Conservation (phyloP, 2,888 invertebrate species). For the Ochropleura plecta region DNA sequence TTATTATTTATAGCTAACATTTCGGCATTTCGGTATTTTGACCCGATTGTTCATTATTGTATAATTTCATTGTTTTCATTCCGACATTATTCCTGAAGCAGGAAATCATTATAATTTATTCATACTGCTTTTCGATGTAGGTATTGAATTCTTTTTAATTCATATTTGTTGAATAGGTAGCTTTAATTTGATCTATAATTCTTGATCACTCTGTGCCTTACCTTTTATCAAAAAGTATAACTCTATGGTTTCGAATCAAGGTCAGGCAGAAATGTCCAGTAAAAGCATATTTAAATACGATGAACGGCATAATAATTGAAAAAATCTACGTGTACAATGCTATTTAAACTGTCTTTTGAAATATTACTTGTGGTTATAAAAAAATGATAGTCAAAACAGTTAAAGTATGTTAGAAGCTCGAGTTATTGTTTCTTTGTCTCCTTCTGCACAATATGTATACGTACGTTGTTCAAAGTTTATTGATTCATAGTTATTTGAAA, state of each 20-base stretch:
- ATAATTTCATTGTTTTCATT: background rate
- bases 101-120: background rate
- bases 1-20: background rate
- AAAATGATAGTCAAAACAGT: too few species aligned
- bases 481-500: background rate
- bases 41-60: background rate
- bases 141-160: too few species aligned
- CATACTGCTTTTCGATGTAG: too few species aligned
- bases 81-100: too few species aligned
- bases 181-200: background rate
- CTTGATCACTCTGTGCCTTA: background rate
- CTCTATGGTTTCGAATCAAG: background rate
- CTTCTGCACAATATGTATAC: background rate
- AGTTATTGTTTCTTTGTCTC: too few species aligned
- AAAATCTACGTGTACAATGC: too few species aligned
- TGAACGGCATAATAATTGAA: too few species aligned
- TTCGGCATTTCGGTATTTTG: background rate
- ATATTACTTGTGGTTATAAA: background rate
- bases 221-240: background rate
- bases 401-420: too few species aligned
- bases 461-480: background rate
- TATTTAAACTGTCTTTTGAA: background rate
- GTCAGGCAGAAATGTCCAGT: background rate
- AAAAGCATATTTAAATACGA: too few species aligned
- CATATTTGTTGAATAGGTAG: too few species aligned